Evolutionary conservation across 2,888 invertebrate genomes (phyloP), one percentile per base, ranked within the genome.

Genomic region (Zaprionus obscuricornis): DNA sequence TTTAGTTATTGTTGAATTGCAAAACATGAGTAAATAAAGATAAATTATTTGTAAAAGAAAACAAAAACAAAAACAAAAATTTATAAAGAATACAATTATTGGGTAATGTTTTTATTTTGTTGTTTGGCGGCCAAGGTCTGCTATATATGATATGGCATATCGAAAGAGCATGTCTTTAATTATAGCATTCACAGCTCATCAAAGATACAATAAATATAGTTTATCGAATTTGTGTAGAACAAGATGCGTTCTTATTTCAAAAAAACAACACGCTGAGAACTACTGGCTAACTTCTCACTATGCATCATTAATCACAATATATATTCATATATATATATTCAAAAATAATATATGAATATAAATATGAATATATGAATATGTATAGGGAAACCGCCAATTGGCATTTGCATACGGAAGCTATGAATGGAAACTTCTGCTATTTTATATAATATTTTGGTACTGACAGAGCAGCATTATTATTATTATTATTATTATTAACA

Each of bases 1-100:
- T 85, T 78, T 71, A 83, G 81, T 83, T 79, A 85, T 79, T 78
- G 84, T 78, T 85, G 85, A 83, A 71, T 66, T 58, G 63, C 72
- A 83, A 77, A 74, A 52, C 52, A 58, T 58, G 57, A 74, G 65
- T 82, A 74, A 86, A 86, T 76, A 71, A 81, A 86, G 26, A 72
- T 82, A 74, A 85, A 70, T 79, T 79, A 86, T 84, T 81, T 86
- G 73, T 84, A 66, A 83, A 66, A 67, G 47, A 29, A 57, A 68
- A 29, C 43, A 20, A 40, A 36, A 31, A 42, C 26, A 18, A 55
- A 34, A 27, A 46, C 24, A 42, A 49, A 24, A 37, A 37, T 18
- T 36, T 29, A 31, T 63, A 50, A 62, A 34, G 34, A 42, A 40
- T 27, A 42, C 51, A 51, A 17, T 24, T 18, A 40, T 60, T 26